Evolutionary conservation across 2,113 vertebrate genomes (phyloP), one percentile per base, ranked within the genome.

Genomic region (Acrocephalus arundinaceus): DNA sequence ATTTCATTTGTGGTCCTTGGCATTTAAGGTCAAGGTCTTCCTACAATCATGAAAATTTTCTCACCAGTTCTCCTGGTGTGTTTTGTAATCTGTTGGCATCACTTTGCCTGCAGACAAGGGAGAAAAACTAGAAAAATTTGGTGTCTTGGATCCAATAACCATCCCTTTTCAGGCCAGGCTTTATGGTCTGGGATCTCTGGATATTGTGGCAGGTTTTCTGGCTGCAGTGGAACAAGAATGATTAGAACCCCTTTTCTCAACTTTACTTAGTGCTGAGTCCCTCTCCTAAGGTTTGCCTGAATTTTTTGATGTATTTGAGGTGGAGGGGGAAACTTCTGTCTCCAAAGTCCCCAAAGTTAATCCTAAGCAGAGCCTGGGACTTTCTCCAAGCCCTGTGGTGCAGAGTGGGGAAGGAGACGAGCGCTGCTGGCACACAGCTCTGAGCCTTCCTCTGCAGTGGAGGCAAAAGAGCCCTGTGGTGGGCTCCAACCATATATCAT

Each of bases 361-460:
- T 49, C 35, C 48, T 27, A 35, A 80, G 37, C 18, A 72, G 62
- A 10, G 28, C 9, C 27, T 27, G 54, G 45, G n/a, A 33, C 25
- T 65, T 68, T 27, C 71, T 55, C 41, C 46, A 63, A n/a, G 35
- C 6, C 19, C 48, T 6, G 10, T 25, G n/a, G n/a, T 52, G 62
- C 1, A 1, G 77, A 49, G 37, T 1, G 2, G 35, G n/a, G 48
- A 74, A 43, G 5, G 51, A 46, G 59, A 22, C 0, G 0, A 20
- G 20, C 0, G 0, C 37, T 14, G 31, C 79, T 88, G 76, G 39
- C 76, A 24, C 33, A 10, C 7, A 54, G 10, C 62, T 75, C 30
- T 11, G 73, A 91, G 48, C 23, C 41, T 19, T 10, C 33, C 54
- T 58, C 49, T 17, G 30, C 58, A 59, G 18, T 6, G 33, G 25